Percentiles rank a stretch among this genome's conserved stretches.
Evolutionary conservation across 2,888 invertebrate species (phyloP).

Genomic region (Oasisia sp.): DNA sequence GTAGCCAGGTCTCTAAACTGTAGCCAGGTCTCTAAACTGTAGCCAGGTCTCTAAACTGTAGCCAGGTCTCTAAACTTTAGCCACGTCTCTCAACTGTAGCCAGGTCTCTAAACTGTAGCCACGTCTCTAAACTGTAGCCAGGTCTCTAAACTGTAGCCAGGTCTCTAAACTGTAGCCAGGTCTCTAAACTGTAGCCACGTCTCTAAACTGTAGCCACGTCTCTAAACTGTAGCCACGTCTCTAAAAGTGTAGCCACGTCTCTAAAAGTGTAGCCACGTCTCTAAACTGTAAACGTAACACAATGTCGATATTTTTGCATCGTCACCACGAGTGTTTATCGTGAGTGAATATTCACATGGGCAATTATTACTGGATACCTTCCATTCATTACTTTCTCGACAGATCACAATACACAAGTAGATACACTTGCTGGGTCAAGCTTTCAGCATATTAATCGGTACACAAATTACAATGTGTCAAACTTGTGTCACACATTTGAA

Average conservation of each 20-base stretch:
- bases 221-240: too few relatives aligned
- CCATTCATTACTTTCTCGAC: background rate
- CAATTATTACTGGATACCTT: background rate
- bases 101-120: background rate
- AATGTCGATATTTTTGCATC: background rate
- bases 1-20: background rate
- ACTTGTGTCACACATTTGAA: background rate
- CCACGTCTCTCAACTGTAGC: too few relatives aligned
- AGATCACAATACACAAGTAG: background rate
- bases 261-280: background rate
- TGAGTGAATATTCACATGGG: background rate
- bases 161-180: background rate
- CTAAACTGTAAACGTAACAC: background rate
- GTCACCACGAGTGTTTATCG: background rate
- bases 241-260: background rate
- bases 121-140: too few relatives aligned
- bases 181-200: too few relatives aligned
- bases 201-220: too few relatives aligned
- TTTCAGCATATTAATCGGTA: background rate
- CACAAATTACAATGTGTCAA: background rate
- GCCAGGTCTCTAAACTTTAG: background rate
- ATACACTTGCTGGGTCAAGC: background rate
- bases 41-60: background rate
- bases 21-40: background rate
- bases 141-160: background rate